Base-by-base conservation (phyloP, 2,888 invertebrate genomes). In the Amorpha juglandis region DNA sequence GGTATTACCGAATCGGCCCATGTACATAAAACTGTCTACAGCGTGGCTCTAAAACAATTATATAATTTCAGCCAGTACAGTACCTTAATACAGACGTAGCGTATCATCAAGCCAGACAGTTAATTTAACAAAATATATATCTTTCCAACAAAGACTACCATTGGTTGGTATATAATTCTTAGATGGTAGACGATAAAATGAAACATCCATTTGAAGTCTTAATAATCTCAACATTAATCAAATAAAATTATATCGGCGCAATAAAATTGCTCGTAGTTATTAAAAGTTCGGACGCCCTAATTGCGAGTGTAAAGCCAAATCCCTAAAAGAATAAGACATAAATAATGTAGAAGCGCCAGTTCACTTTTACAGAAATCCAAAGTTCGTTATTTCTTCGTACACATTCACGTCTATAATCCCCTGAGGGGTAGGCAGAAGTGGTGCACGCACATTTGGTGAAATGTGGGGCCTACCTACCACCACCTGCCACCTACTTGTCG, bases 201-300 rank as follows among this genome's bases (percentile, higher is more conserved):
- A 21, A 55, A 47, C 47, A 55, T 33, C 64, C 58, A 65, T 55
- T 65, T 55, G 55, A 65, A 63, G 58, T 33, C 62, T 51, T 42
- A 33, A 62, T 62, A 65, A 62, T 50, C 53, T 33, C n/a, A 55
- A 55, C 51, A 51, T 50, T 63, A 62, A 67, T 67, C 64, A 67
- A 67, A 64, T 64, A 51, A 67, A 67, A 64, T 62, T 64, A 62
- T 63, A 62, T 64, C 62, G 21, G 45, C 77, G 77, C 78, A 78
- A 86, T 86, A 85, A 88, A 85, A 86, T 81, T 78, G 79, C 80
- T 80, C 71, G 65, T 67, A 79, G 86, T 90, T 90, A 89, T 90
- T 91, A 90, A 89, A 90, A 90, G 83, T 91, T 90, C 88, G 78
- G 68, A 69, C 78, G 87, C 88, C 86, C 83, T 90, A 89, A 91